These are phyloP conservation scores for Euproctis similis DNA, from an alignment of 2,888 invertebrate species.

Conservation along the genomic window DNA sequence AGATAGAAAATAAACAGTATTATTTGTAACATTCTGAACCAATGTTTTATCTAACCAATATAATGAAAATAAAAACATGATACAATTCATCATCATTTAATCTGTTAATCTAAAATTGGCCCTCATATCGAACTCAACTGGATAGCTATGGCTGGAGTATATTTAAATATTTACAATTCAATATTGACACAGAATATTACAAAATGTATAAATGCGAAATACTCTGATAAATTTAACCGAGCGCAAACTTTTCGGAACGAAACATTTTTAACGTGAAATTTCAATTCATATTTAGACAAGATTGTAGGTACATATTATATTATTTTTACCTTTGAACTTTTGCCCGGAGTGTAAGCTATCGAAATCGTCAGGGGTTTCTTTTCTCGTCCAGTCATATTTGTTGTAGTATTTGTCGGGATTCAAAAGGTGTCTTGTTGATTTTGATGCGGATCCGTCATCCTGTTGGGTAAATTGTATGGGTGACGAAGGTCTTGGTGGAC, in stretches of 20 bases:
- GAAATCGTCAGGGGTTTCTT: slow-evolving; percentile 68
- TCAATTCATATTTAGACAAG: too few species aligned
- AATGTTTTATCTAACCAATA: too few species aligned
- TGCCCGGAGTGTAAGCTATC: slow-evolving; percentile 56
- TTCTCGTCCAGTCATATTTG: slow-evolving; percentile 77
- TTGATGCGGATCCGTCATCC: slow-evolving; percentile 84
- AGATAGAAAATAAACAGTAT: too few species aligned
- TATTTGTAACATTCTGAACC: too few species aligned
- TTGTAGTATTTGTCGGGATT: slow-evolving; percentile 81
- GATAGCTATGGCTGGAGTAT: slow-evolving; percentile 21
- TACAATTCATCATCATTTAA: too few species aligned
- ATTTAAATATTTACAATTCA: slow-evolving; percentile 32
- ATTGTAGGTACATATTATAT: too few species aligned
- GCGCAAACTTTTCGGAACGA: too few species aligned
- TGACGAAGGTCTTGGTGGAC: slow-evolving; percentile 84
- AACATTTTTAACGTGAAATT: too few species aligned
- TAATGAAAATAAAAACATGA: too few species aligned
- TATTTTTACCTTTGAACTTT: slow-evolving; percentile 61
- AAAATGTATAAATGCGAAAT: too few species aligned
- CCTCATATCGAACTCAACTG: slow-evolving; percentile 8
- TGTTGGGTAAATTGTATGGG: slow-evolving; percentile 87
- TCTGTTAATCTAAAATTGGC: slow-evolving; percentile 5
- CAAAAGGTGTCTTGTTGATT: slow-evolving; percentile 86
- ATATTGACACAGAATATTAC: slow-evolving; percentile 31
- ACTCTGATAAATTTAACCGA: too few species aligned